phyloP scores from a whole-genome alignment of 2,797 vertebrate species.

The Rachycentron canadum region DNA sequence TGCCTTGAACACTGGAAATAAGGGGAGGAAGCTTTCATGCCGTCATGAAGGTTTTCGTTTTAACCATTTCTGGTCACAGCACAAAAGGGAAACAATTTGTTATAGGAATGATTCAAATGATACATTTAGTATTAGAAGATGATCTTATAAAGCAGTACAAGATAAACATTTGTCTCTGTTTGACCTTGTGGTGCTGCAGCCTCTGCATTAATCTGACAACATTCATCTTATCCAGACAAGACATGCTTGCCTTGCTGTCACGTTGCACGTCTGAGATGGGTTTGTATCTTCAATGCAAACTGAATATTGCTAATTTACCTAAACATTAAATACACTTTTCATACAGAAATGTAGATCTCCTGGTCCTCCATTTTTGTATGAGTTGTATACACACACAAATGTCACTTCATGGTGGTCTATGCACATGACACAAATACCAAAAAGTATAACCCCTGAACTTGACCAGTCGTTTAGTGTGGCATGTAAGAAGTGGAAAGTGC shows the following conservation, averaged over 20 bases:
- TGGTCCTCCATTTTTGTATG: not conserved
- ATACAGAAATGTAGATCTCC: not conserved
- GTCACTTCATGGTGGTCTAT: not conserved
- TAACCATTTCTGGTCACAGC: no score
- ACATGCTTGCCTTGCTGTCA: no score
- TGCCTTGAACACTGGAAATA: not conserved
- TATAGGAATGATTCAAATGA: no score
- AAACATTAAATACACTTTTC: not conserved
- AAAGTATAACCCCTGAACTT: conserved; percentile 33
- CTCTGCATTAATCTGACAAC: no score
- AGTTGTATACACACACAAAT: not conserved
- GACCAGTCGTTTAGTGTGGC: conserved; percentile 31
- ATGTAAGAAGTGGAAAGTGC: conserved; percentile 50
- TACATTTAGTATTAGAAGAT: no score
- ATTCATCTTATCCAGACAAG: no score
- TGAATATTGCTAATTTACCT: not conserved
- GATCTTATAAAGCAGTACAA: no score
- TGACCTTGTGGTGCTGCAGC: no score
- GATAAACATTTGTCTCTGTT: no score
- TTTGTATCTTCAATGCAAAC: not conserved
- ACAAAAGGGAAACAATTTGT: no score
- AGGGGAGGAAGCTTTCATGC: not conserved
- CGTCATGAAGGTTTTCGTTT: no score
- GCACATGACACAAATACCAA: not conserved
- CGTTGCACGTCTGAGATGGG: conserved; percentile 6